Percentiles rank a stretch among this genome's conserved stretches.
Evolutionary conservation across 2,797 vertebrate species (phyloP).

Genomic region (Mastacembelus armatus): DNA sequence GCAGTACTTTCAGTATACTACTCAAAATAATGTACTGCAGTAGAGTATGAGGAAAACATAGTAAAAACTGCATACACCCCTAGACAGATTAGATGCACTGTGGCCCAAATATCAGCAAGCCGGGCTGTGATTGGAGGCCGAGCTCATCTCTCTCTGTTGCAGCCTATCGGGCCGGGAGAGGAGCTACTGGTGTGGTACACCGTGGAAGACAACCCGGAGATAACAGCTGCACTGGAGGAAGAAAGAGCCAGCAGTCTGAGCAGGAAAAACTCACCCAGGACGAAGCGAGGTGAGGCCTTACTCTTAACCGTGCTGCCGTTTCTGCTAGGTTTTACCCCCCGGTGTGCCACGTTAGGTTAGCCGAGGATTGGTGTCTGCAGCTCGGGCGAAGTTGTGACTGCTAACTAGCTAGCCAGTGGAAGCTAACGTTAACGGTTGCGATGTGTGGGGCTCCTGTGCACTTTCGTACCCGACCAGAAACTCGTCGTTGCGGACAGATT

Average conservation of each 20-base stretch:
- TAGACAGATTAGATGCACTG: slow-evolving; percentile 77
- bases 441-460: slow-evolving; percentile 69
- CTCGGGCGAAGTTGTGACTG: slow-evolving; percentile 68
- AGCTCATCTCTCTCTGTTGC: slow-evolving; percentile 81
- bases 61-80: slow-evolving; percentile 48
- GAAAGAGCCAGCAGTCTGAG: slow-evolving; percentile 91
- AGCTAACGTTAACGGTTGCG: slow-evolving; percentile 65
- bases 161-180: slow-evolving; percentile 94
- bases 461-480: slow-evolving; percentile 60
- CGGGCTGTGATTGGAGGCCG: slow-evolving; percentile 86
- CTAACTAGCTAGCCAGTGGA: slow-evolving; percentile 70
- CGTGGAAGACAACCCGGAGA: slow-evolving; percentile 96
- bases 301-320: slow-evolving; percentile 7
- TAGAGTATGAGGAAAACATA: slow-evolving; percentile 39
- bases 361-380: slow-evolving; percentile 7
- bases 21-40: not conserved
- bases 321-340: not conserved
- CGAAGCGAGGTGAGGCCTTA: slow-evolving; percentile 90
- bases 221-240: slow-evolving; percentile 98
- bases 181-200: slow-evolving; percentile 97
- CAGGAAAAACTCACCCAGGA: slow-evolving; percentile 88
- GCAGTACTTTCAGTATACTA: too few relatives aligned
- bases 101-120: slow-evolving; percentile 83
- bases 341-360: not conserved
- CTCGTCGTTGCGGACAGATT: slow-evolving; percentile 13